Conservation (phyloP, 2,113 vertebrate genomes). For the Thalassarche chlororhynchos region DNA sequence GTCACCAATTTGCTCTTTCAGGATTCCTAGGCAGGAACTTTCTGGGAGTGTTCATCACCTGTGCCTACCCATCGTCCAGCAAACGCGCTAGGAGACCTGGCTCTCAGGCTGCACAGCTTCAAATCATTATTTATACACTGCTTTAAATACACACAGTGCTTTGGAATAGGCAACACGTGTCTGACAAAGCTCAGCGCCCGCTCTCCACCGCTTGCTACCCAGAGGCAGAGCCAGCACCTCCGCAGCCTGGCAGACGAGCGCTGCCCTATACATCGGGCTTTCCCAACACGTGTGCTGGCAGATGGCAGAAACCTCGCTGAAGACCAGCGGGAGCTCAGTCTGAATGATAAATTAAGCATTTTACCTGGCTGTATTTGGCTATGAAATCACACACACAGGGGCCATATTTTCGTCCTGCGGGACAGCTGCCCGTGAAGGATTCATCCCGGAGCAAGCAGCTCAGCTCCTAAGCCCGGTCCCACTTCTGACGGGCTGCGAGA, state of each 20-base stretch:
- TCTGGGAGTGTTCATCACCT: not conserved
- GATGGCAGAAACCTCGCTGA: not conserved
- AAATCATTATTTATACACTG: fast-evolving
- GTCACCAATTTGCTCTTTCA: not conserved
- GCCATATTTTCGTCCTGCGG: fast-evolving
- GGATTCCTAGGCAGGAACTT: not conserved
- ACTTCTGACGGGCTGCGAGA: fast-evolving
- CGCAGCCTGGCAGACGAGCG: fast-evolving
- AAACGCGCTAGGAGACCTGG: fast-evolving
- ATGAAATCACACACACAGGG: not conserved
- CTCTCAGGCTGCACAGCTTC: not conserved
- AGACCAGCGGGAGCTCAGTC: not conserved
- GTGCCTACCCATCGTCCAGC: not conserved
- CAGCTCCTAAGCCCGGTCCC: fast-evolving
- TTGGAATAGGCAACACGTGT: not conserved
- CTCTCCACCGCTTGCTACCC: fast-evolving
- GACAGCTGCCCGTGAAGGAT: not conserved
- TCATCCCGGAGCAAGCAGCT: not conserved
- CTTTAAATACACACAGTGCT: not conserved
- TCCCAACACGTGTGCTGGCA: fast-evolving
- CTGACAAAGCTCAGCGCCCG: not conserved
- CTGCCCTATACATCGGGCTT: fast-evolving
- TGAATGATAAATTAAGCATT: fast-evolving
- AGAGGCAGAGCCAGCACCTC: not conserved
- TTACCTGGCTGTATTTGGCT: not conserved